phyloP scores from a whole-genome alignment of 2,113 vertebrate species.

The Dipodomys spectabilis region DNA sequence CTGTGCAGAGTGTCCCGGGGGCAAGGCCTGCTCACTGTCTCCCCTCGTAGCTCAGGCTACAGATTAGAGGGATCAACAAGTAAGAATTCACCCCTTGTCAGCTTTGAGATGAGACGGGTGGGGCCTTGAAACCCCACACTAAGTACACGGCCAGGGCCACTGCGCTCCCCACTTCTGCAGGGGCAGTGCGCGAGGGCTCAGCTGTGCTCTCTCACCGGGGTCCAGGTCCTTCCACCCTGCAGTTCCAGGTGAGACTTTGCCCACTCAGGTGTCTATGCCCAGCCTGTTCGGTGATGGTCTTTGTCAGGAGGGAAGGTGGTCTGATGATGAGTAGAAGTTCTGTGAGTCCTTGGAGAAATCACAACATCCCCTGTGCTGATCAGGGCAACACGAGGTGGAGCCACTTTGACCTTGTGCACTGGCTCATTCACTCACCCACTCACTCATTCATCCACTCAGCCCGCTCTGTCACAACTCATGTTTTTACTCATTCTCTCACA shows the following conservation, averaged over 20 bases:
- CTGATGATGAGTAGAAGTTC: no score
- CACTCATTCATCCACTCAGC: no score
- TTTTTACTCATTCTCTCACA: no score
- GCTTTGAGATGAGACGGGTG: no score
- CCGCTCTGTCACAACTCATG: no score
- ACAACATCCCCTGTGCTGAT: neutral
- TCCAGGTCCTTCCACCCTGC: no score
- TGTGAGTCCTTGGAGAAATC: neutral
- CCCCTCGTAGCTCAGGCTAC: neutral
- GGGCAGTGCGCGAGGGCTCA: no score
- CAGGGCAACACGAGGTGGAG: neutral
- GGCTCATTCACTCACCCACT: no score
- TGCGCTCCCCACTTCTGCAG: neutral
- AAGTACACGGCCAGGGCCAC: no score
- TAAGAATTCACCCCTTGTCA: neutral
- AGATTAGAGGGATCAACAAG: neutral
- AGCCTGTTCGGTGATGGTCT: neutral
- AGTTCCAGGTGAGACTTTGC: neutral
- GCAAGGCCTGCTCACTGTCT: neutral
- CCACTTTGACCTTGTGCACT: neutral
- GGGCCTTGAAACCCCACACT: neutral
- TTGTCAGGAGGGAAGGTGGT: neutral
- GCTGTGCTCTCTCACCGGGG: no score
- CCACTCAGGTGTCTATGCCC: neutral
- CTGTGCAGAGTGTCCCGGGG: neutral